Base-by-base conservation (phyloP, 2,113 vertebrate genomes). In the Donacobius atricapilla region DNA sequence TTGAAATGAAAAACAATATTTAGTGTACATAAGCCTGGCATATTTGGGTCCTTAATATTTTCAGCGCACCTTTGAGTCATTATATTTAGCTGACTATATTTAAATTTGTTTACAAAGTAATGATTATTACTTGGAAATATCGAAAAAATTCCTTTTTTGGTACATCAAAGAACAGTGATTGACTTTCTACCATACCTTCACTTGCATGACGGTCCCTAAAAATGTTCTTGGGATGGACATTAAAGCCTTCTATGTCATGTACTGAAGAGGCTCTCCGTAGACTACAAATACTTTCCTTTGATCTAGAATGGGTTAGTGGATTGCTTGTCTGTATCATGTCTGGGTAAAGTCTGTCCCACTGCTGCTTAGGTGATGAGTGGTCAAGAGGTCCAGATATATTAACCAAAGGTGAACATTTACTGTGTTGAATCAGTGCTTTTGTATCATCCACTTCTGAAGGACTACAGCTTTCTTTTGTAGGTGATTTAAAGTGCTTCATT, bases 261-360 rank as follows among this genome's bases (percentile, higher is more conserved):
- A 99, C 99, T 3, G 99, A 99, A 60, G 99, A 99, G 2, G 99
- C 99, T 84, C 99, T 98, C 87, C 99, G 98, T 97, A 99, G 98
- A 86, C 99, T 99, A 94, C 98, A 99, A 94, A 99, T 80, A 94
- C 99, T 99, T 96, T 99, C 99, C 96, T 98, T 98, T 24, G 99
- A 99, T 93, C 98, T 98, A 95, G 98, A 98, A 92, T 99, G 99
- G 37, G 98, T 98, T 81, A 99, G 97, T 79, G 98, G 98, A 84
- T 98, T 98, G 56, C 98, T 99, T 76, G 98, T 98, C 94, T 98
- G 98, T 47, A 98, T 98, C 87, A 96, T 98, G 66, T 99, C 99
- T 9, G 98, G 98, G 88, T 99, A 99, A 93, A 99, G 98, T 88
- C 98, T 97, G 90, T 99, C 98, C 98, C 99, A 99, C 95, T 98